Evolutionary conservation across 2,888 invertebrate species (phyloP), one percentile per base, ranked within the genome.

Genomic region (Ecliptopera silaceata): DNA sequence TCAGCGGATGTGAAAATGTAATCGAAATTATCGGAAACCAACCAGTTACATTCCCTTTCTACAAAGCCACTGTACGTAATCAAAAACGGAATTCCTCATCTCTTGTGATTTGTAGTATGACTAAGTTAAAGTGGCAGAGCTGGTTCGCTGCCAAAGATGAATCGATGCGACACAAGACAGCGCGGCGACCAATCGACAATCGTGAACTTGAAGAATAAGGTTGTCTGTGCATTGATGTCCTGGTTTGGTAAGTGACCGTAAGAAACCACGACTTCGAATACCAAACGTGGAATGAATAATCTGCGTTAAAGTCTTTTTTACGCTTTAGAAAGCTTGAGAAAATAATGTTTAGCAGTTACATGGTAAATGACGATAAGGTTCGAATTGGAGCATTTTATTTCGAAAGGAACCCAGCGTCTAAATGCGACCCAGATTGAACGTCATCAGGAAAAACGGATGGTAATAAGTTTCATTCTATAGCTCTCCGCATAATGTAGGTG

Each of bases 141-240:
- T 56, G 56, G 51, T 51, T 15, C 4, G 29, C 1, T 46, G 56
- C 56, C 56, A 56, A 29, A 56, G 44, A 51, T 43, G 29, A 51
- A 43, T 18, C 34, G 36, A 41, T 5, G 34, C 34, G 45, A 15
- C 46, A 38, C 36, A 31, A 41, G 22, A 32, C 47, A 5, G 20
- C 17, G 34, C 42, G 50, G 29, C 43, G 42, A 22, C 42, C 4
- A n/a, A 15, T 6, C 13, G 34, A 36, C 26, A 38, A 47, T 26
- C 2, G 11, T 26, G 36, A 11, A 36, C 36, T 51, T 43, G 17
- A 36, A 17, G 18, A 44, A 51, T 34, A n/a, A 43, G 43, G 51
- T 51, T 43, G 31, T 12, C 10, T 13, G 11, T 13, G 36, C 15
- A 34, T 15, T 36, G 34, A n/a, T 36, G 26, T 15, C 12, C 31